A percentile compares a stretch with the other conserved stretches of the same genome.
These are phyloP conservation scores for Tachyglossus aculeatus DNA, from an alignment of 2,797 vertebrate species.

Conservation along the genomic window DNA sequence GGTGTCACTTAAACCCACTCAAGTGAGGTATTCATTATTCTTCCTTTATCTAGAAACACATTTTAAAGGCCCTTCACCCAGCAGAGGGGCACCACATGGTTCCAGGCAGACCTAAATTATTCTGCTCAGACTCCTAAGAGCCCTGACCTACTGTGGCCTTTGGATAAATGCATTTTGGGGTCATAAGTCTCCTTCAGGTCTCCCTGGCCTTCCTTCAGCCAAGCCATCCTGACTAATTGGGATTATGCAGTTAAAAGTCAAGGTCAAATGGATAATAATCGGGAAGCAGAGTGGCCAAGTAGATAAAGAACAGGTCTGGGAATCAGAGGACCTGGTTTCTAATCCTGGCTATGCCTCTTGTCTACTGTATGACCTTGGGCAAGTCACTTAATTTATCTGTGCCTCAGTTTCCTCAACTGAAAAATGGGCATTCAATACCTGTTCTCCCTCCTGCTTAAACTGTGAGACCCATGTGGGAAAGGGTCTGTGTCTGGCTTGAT, in stretches of 20 bases:
- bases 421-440: no score
- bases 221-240: slow-evolving; percentile 1
- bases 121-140: neutral
- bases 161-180: neutral
- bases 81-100: neutral
- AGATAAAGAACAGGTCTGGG: no score
- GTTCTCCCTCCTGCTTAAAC: no score
- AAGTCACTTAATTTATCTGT: no score
- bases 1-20: slow-evolving; percentile 51
- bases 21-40: slow-evolving; percentile 42
- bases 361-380: no score
- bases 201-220: neutral
- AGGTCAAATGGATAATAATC: slow-evolving; percentile 37
- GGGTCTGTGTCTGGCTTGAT: no score
- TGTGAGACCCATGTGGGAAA: no score
- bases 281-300: no score
- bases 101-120: slow-evolving; percentile 30
- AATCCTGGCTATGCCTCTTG: no score
- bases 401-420: no score
- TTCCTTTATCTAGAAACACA: slow-evolving; percentile 36
- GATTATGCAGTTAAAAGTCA: slow-evolving; percentile 17
- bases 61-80: slow-evolving; percentile 43
- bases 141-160: neutral
- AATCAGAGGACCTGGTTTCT: no score
- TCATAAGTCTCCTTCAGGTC: slow-evolving; percentile 3